phyloP scores from a whole-genome alignment of 2,797 vertebrate species.

The Pitangus sulphuratus region DNA sequence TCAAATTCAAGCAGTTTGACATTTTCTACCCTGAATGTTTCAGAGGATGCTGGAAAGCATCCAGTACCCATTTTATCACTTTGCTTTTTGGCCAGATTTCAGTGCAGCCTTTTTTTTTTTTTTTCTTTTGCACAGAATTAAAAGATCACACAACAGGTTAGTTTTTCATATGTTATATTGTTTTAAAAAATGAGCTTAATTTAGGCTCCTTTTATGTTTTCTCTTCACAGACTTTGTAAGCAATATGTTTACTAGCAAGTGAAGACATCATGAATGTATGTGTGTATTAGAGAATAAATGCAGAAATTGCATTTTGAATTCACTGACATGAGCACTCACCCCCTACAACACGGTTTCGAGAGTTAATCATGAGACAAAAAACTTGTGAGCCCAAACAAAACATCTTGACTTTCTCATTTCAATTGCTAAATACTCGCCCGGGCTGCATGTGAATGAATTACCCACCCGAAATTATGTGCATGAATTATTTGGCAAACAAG shows the following conservation, averaged over 20 bases:
- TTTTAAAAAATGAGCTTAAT: conserved; percentile 22
- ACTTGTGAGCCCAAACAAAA: conserved; percentile 64
- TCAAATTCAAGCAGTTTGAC: conserved; percentile 34
- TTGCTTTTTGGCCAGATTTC: conserved; percentile 42
- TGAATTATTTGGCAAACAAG: conserved; percentile 65
- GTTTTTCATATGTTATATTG: not conserved
- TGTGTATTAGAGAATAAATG: not conserved
- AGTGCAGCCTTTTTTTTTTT: not conserved
- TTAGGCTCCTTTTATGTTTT: not conserved
- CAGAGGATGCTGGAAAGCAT: conserved; percentile 54
- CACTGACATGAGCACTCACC: not conserved
- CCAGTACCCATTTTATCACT: conserved; percentile 54
- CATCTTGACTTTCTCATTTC: conserved; percentile 56
- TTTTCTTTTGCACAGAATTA: not conserved
- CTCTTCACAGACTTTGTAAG: not conserved
- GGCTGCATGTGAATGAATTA: conserved; percentile 58
- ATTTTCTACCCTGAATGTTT: conserved; percentile 43
- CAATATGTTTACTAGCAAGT: conserved; percentile 8
- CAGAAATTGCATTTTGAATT: conserved; percentile 37
- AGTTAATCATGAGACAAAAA: conserved; percentile 43
- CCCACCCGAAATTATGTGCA: conserved; percentile 36
- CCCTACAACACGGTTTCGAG: conserved; percentile 14
- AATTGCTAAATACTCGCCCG: conserved; percentile 35
- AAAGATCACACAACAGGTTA: conserved; percentile 9
- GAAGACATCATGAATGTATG: conserved; percentile 1